Evolutionary conservation across 2,888 invertebrate species (phyloP), one percentile per base, ranked within the genome.

Genomic region (Lordiphosa fenestrarum): DNA sequence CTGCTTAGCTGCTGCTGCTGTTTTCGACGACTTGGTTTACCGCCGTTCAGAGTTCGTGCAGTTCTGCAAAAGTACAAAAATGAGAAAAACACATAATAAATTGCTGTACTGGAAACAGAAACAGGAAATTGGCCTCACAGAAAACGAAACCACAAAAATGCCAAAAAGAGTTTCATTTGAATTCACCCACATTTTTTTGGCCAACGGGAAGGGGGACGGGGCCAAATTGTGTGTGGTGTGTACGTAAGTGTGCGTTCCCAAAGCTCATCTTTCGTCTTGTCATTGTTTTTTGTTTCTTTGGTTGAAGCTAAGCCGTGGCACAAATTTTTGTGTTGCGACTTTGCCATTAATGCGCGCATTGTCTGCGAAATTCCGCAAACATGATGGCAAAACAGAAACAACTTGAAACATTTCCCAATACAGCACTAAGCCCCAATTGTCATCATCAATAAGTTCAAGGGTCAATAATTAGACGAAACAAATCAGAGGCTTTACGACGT

Each of bases 61-160:
- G 56, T 69, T 58, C 80, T 76, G 64, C 38, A 66, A 53, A 38
- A 7, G 30, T 30, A 9, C 48, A 48, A 54, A 3, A 25, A 48
- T 4, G 30, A 13, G 21, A 57, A 37, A 46, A 13, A 47, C 33
- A 53, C 57, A n/a, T n/a, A 39, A 70, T 58, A 62, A 63, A 53
- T 63, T 62, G 56, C 54, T 65, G 51, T 25, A 56, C 15, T 57
- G 39, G 50, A 44, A 6, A 50, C 35, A n/a, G 21, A 40, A 71
- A 74, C 76, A 82, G 76, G 76, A 76, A 76, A 76, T 76, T 78
- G 66, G 82, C 63, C 82, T 74, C 61, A 75, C 78, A 78, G 37
- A 71, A 70, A 71, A 57, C 50, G 58, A 74, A 78, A 67, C 68
- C 60, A 52, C 78, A 78, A 74, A 72, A 63, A 63, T 63, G 65